Evolutionary conservation across 2,888 invertebrate species (phyloP).

Genomic region (Osmoderma eremita): DNA sequence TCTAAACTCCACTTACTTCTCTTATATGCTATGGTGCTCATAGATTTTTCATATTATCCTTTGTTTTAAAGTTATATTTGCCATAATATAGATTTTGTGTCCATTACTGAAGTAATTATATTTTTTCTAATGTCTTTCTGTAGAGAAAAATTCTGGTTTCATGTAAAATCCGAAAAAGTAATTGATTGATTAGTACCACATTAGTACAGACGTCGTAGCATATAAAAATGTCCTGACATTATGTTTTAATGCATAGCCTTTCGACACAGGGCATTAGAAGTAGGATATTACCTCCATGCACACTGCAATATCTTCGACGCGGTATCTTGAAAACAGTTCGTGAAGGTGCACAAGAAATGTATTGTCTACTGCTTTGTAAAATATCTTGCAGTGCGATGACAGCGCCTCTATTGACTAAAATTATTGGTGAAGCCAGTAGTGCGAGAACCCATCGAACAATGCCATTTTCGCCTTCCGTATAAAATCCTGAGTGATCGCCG

Average conservation of each 20-base stretch:
- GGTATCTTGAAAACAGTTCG: slow-evolving; percentile 23
- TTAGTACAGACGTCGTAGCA: slow-evolving; percentile 18
- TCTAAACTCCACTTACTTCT: too few relatives aligned
- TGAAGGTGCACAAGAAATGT: slow-evolving; percentile 38
- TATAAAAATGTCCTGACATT: slow-evolving; percentile 19
- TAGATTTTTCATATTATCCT: too few relatives aligned
- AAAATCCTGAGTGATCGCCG: slow-evolving; percentile 29
- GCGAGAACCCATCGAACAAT: slow-evolving; percentile 46
- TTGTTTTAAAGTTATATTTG: too few relatives aligned
- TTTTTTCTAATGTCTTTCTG: too few relatives aligned
- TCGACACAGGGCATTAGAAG: slow-evolving; percentile 29
- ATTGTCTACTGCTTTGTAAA: slow-evolving; percentile 36
- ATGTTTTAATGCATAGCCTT: slow-evolving; percentile 22
- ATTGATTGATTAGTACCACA: slow-evolving; percentile 23
- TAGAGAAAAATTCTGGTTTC: neutral
- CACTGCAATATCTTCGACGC: slow-evolving; percentile 30
- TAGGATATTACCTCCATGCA: slow-evolving; percentile 36
- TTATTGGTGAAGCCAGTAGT: slow-evolving; percentile 50
- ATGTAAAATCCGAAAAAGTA: neutral
- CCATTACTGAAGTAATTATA: too few relatives aligned
- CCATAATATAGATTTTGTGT: too few relatives aligned
- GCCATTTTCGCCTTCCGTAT: slow-evolving; percentile 39
- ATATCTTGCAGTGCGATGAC: slow-evolving; percentile 44
- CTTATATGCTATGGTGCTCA: too few relatives aligned
- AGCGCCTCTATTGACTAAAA: slow-evolving; percentile 53